Evolutionary conservation across 35 echinoderm and acorn worm genomes (phyloP).

Genomic region (Lytechinus variegatus): DNA sequence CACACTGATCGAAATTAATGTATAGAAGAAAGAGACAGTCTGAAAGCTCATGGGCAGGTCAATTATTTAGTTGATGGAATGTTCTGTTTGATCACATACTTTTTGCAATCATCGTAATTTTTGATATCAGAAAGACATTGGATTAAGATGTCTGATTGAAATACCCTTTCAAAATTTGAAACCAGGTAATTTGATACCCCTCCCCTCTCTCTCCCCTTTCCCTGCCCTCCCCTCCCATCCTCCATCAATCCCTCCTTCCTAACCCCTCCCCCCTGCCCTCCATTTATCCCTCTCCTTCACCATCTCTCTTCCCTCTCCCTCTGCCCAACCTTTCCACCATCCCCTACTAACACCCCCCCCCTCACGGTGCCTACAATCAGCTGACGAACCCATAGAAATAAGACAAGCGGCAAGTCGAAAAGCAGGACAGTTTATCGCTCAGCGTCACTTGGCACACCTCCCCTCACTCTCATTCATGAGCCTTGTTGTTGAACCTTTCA

Average conservation of each 20-base stretch:
- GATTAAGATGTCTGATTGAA: no score
- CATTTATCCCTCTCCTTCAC: neutral
- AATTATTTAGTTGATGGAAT: no score
- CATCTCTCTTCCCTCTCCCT: neutral
- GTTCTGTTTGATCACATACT: no score
- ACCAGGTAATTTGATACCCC: no score
- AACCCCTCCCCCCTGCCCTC: neutral
- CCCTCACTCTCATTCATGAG: neutral
- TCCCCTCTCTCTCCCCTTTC: neutral
- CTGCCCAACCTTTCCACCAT: neutral
- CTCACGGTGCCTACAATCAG: neutral
- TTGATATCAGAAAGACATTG: no score
- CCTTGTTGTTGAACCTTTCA: neutral
- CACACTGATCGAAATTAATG: no score
- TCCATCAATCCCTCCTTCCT: neutral
- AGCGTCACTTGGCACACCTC: neutral
- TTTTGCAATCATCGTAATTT: no score
- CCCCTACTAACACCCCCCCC: neutral
- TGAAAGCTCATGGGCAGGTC: no score
- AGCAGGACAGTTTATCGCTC: neutral
- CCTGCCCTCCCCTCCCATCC: neutral
- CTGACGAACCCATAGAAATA: neutral
- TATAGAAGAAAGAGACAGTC: no score
- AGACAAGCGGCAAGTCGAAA: conserved; percentile 2
- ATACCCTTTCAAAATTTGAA: no score